A percentile compares a stretch with the other conserved stretches of the same genome.
These are phyloP conservation scores for Crocodylus rhombifer DNA, from an alignment of 2,797 vertebrate species.

Conservation along the genomic window DNA sequence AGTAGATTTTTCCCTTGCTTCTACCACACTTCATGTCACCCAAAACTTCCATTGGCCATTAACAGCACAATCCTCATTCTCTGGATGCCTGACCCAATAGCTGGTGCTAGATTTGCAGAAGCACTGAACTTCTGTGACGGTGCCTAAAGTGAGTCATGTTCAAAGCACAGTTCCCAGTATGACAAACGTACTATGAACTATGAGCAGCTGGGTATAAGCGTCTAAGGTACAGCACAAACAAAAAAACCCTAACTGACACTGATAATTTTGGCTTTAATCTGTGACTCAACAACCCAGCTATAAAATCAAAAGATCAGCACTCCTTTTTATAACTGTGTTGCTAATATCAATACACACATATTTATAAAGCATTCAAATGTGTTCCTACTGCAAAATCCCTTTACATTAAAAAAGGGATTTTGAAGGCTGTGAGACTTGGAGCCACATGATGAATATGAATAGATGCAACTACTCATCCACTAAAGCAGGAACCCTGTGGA, in stretches of 20 bases:
- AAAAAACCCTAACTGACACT: neutral
- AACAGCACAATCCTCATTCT: neutral
- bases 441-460: too few species aligned
- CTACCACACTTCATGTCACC: neutral
- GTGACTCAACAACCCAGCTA: neutral
- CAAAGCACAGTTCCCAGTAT: neutral
- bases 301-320: neutral
- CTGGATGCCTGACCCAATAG: neutral
- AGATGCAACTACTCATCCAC: too few species aligned
- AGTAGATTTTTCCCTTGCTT: neutral
- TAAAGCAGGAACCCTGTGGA: too few species aligned
- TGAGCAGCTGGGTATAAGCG: too few species aligned
- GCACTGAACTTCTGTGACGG: neutral
- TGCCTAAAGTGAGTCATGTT: neutral
- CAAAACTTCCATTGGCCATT: neutral
- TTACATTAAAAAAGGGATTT: too few species aligned
- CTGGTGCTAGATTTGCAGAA: neutral
- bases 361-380: neutral
- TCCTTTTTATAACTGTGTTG: neutral
- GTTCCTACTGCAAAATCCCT: too few species aligned
- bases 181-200: neutral
- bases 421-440: too few species aligned
- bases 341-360: neutral
- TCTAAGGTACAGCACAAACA: too few species aligned
- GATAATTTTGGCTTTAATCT: neutral